Evolutionary conservation across 2,797 vertebrate genomes (phyloP).

Genomic region (Morelia viridis): DNA sequence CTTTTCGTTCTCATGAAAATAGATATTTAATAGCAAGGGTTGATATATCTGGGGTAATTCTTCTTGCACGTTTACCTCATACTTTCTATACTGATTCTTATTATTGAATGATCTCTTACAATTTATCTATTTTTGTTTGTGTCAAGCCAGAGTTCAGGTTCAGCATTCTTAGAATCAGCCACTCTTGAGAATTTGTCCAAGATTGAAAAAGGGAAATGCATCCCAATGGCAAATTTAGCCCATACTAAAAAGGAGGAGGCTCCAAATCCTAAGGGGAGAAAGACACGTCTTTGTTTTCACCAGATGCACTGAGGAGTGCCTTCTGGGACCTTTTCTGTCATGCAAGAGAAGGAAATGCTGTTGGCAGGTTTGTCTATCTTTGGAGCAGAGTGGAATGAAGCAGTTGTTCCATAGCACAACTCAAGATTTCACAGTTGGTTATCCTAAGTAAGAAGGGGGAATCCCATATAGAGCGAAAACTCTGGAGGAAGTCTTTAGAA

Average conservation of each 20-base stretch:
- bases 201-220: not conserved
- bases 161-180: not conserved
- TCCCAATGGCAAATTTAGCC: not conserved
- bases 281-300: not conserved
- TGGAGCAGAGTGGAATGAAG: not conserved
- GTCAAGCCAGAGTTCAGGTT: not conserved
- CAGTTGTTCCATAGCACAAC: not conserved
- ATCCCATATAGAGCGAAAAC: not conserved
- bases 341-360: not conserved
- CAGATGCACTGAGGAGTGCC: not conserved
- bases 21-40: too few relatives aligned
- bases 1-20: too few relatives aligned
- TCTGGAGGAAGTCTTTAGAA: not conserved
- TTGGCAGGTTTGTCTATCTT: not conserved
- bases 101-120: not conserved
- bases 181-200: not conserved
- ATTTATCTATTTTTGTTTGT: not conserved
- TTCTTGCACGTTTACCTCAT: not conserved
- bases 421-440: not conserved
- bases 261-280: not conserved
- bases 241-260: not conserved
- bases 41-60: not conserved
- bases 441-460: not conserved
- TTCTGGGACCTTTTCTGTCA: accelerated
- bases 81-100: not conserved